Percentiles rank a stretch among this genome's conserved stretches.
Evolutionary conservation across 2,113 vertebrate species (phyloP).

Genomic region (Gorsachius goisagi): DNA sequence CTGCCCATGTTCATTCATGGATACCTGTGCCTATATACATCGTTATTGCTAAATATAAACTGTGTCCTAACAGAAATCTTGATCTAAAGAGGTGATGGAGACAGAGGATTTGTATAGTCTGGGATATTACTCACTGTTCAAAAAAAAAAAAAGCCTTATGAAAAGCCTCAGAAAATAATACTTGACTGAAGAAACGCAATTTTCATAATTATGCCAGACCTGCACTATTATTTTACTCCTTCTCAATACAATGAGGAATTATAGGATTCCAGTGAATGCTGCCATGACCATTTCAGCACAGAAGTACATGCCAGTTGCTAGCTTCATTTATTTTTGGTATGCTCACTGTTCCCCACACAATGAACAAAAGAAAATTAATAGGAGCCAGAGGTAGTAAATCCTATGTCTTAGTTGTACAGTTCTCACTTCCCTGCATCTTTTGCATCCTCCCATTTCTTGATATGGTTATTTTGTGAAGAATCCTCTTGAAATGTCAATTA

Average conservation of each 20-base stretch:
- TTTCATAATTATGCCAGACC: background rate
- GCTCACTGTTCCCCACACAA: background rate
- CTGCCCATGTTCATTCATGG: constrained; percentile 28
- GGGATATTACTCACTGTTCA: constrained; percentile 6
- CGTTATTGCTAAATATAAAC: constrained; percentile 45
- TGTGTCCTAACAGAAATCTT: constrained; percentile 60
- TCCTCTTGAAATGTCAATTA: background rate
- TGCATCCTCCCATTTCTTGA: background rate
- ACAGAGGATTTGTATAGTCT: constrained; percentile 19
- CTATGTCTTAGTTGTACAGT: background rate
- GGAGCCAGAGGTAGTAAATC: background rate
- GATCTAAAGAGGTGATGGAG: constrained; percentile 54
- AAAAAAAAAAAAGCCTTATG: background rate
- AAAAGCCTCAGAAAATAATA: constrained; percentile 12
- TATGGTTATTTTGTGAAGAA: background rate
- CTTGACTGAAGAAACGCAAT: background rate
- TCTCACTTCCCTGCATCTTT: background rate
- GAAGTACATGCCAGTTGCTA: background rate
- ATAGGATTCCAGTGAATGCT: background rate
- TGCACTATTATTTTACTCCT: background rate
- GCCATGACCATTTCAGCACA: background rate
- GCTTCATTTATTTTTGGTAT: background rate
- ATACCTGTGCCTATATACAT: background rate
- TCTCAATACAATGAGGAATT: background rate
- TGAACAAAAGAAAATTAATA: background rate